These are phyloP conservation scores for Meandrina meandrites DNA, from an alignment of 92 coral and sea anemone genomes.

Conservation along the genomic window DNA sequence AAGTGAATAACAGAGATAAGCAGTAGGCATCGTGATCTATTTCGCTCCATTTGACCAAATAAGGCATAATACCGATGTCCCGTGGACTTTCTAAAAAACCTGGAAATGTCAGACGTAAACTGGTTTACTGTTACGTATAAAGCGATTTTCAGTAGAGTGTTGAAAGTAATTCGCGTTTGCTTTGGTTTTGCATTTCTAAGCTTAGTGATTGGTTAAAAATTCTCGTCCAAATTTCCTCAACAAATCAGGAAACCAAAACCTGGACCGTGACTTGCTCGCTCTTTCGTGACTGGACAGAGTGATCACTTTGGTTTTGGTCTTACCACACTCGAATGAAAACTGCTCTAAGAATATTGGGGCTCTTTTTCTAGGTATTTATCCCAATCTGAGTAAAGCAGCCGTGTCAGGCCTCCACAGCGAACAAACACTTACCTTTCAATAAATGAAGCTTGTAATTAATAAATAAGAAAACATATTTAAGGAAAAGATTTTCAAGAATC, in stretches of 20 bases:
- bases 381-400: not conserved
- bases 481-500: not conserved
- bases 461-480: no score
- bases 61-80: slow-evolving; percentile 28
- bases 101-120: not conserved
- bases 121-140: not conserved
- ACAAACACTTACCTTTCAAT: no score
- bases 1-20: slow-evolving; percentile 83
- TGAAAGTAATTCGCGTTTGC: not conserved
- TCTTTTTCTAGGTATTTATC: not conserved
- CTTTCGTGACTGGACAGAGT: no score
- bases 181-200: not conserved
- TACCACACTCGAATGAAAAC: no score
- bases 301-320: no score
- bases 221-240: no score
- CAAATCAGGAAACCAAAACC: no score
- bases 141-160: not conserved
- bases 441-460: no score
- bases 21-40: slow-evolving; percentile 78
- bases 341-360: not conserved
- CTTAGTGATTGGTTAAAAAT: not conserved
- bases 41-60: slow-evolving; percentile 82
- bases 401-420: not conserved
- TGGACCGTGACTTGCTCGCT: no score
- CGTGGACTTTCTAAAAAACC: slow-evolving; percentile 37